Evolutionary conservation across 2,888 invertebrate genomes (phyloP).

Genomic region (Sclerodermus sp.): DNA sequence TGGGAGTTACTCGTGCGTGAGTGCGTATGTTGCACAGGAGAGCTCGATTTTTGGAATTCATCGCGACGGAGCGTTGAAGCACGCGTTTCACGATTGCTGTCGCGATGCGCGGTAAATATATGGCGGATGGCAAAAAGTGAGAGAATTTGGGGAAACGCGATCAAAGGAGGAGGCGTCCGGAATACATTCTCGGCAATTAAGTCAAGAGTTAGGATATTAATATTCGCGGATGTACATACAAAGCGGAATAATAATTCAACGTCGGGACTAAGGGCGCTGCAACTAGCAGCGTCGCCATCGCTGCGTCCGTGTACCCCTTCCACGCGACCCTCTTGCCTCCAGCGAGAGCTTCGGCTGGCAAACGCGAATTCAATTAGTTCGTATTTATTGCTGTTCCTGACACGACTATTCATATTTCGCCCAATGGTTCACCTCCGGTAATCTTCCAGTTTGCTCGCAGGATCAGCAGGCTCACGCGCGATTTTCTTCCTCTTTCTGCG

Average conservation of each 20-base stretch:
- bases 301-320: constrained; percentile 4
- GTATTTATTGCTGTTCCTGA: constrained; percentile 44
- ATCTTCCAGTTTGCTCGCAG: constrained; percentile 33
- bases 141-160: too few species aligned
- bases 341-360: constrained; percentile 27
- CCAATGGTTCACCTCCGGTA: constrained; percentile 27
- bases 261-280: constrained; percentile 1
- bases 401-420: constrained; percentile 38
- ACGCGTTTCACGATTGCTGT: too few species aligned
- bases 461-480: background rate
- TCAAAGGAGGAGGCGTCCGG: constrained; percentile 32
- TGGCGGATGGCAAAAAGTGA: too few species aligned
- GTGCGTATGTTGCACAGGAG: too few species aligned
- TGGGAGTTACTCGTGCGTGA: too few species aligned
- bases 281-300: constrained; percentile 25
- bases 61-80: too few species aligned
- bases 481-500: too few species aligned
- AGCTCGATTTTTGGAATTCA: too few species aligned
- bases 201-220: constrained; percentile 53
- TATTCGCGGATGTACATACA: constrained; percentile 52
- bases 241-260: constrained; percentile 53
- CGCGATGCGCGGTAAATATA: too few species aligned
- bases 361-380: constrained; percentile 52
- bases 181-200: constrained; percentile 53
- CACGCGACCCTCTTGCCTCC: constrained; percentile 5